phyloP scores from a whole-genome alignment of 37 sponge, comb jelly and placozoan species.

The Halisarca cf. caerulea region DNA sequence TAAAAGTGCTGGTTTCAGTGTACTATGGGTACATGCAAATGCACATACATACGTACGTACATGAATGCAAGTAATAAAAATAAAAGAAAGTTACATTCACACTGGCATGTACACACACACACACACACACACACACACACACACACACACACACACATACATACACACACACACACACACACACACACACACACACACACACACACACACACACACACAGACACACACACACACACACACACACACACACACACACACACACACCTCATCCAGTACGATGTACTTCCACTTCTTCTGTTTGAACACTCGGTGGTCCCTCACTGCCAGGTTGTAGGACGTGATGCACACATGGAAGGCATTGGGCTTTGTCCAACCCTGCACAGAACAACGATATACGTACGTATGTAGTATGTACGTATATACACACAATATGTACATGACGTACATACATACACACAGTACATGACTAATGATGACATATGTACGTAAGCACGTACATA shows the following conservation, averaged over 20 bases:
- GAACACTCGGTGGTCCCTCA: constrained; percentile 88
- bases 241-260: constrained; percentile 19
- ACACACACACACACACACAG: too few relatives aligned
- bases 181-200: too few relatives aligned
- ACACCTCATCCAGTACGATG: constrained; percentile 92
- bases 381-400: background rate
- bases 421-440: background rate
- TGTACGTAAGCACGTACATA: background rate
- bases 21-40: too few relatives aligned
- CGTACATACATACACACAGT: background rate
- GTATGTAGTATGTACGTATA: background rate
- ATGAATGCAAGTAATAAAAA: too few relatives aligned
- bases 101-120: too few relatives aligned
- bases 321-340: constrained; percentile 97
- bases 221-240: too few relatives aligned
- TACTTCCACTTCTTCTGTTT: constrained; percentile 97
- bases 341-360: constrained; percentile 99
- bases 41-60: too few relatives aligned
- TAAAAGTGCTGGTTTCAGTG: too few relatives aligned
- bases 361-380: constrained; percentile 90
- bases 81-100: too few relatives aligned
- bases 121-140: too few relatives aligned
- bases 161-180: too few relatives aligned
- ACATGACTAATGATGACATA: background rate
- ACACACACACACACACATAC: too few relatives aligned